Evolutionary conservation across 2,888 invertebrate genomes (phyloP), one percentile per base, ranked within the genome.

Genomic region (Litoditis marina): DNA sequence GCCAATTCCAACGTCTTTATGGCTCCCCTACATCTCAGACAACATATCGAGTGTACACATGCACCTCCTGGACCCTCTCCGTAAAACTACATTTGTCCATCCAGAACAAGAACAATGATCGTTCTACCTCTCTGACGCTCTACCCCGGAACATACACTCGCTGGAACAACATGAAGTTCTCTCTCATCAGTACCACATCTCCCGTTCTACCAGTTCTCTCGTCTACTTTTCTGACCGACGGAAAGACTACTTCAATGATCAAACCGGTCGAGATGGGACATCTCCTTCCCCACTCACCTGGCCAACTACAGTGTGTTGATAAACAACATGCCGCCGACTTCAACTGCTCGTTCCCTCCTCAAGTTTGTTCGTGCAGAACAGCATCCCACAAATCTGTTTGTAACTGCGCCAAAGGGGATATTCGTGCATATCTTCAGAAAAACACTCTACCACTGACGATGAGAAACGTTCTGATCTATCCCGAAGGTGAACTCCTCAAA

Each of bases 1-100:
- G 66, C 36, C 32, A 63, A 2, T 66, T 66, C 55, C 55, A 55
- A 42, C 50, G 63, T 6, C 31, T 44, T 30, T 66, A 56, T 32
- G 66, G 60, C 7, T 13, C 13, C 19, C 59, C 66, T 22, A 50
- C 62, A 2, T 27, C 59, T 0, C 39, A 28, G 13, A 25, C 32
- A 28, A 46, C 62, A 13, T 62, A 49, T 49, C 51, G 50, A 16
- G 22, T 65, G 4, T 39, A 4, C 25, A 32, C 25, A 4, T 65
- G 65, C 36, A 34, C 57, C 11, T 19, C 49, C 1, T 65, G 65
- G 65, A 42, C 39, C 3, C 31, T 53, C 2, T 27, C 3, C 44
- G 27, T 64, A 1, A 1, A 28, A 30, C 53, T 50, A 0, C n/a
- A 36, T 0, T 36, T 60, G 2, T 36, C 32, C 25, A 25, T 30